Evolutionary conservation across 2,113 vertebrate genomes (phyloP).

Genomic region (Planiliza haematocheilus): DNA sequence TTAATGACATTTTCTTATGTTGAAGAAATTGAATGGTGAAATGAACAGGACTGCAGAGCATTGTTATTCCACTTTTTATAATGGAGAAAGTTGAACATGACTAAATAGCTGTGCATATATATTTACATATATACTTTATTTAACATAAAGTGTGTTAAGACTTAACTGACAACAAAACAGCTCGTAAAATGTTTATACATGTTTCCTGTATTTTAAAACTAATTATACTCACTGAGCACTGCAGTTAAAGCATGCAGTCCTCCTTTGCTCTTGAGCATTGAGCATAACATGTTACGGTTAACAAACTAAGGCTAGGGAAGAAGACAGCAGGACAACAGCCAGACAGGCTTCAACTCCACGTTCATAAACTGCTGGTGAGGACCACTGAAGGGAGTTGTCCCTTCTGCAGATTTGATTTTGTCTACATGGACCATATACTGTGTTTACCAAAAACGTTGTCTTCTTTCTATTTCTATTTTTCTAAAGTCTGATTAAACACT

Average conservation of each 20-base stretch:
- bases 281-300: no score
- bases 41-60: constrained; percentile 11
- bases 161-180: no score
- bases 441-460: neutral
- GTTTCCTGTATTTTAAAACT: no score
- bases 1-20: constrained; percentile 73
- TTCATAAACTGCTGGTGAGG: constrained; percentile 18
- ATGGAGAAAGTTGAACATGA: constrained; percentile 10
- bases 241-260: no score
- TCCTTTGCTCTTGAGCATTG: no score
- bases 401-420: constrained; percentile 16
- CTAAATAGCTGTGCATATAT: neutral
- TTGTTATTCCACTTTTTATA: constrained; percentile 23
- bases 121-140: no score
- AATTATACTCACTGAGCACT: no score
- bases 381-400: constrained; percentile 30
- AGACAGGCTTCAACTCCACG: constrained; percentile 23
- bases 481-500: neutral
- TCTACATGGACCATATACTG: constrained; percentile 30
- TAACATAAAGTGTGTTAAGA: neutral
- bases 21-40: constrained; percentile 61
- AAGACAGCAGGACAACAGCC: constrained; percentile 30
- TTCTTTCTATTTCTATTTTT: neutral
- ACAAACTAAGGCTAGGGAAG: constrained; percentile 4
- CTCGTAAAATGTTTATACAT: no score